Percentiles rank a stretch among this genome's conserved stretches.
These are phyloP conservation scores for Microcebus ravelobensis DNA, from an alignment of 2,113 vertebrate genomes.

Conservation along the genomic window DNA sequence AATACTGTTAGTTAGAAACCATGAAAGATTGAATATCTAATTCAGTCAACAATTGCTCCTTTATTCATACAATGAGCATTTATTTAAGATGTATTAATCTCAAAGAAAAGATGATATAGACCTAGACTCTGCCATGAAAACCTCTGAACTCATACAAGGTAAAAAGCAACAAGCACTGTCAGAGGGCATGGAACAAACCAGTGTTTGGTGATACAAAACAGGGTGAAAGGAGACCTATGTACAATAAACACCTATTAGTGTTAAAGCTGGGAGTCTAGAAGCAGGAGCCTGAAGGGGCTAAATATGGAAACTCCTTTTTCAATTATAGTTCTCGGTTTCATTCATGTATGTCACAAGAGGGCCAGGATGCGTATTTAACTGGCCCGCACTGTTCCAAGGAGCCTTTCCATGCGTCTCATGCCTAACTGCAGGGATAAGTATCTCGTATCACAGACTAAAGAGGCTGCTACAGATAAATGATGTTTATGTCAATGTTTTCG, in stretches of 20 bases:
- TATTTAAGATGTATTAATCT: not conserved
- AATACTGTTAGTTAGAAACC: not conserved
- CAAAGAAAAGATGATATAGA: not conserved
- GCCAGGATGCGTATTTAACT: not conserved
- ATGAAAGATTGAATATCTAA: not conserved
- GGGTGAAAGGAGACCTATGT: not conserved
- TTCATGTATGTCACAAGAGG: not conserved
- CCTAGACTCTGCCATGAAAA: not conserved
- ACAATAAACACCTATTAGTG: not conserved
- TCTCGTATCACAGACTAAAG: not conserved
- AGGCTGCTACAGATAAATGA: not conserved
- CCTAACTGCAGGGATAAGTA: not conserved
- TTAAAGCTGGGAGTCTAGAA: not conserved
- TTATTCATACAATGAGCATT: not conserved
- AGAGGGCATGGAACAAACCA: not conserved
- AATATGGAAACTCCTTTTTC: not conserved
- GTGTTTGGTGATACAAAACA: not conserved
- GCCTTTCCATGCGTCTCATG: not conserved
- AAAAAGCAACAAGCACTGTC: not conserved
- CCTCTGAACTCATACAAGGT: not conserved
- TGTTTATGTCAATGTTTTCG: not conserved
- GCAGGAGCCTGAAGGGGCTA: not conserved
- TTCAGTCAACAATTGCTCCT: not conserved
- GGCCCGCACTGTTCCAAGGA: not conserved
- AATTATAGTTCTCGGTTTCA: not conserved